A percentile compares a stretch with the other conserved stretches of the same genome.
These are phyloP conservation scores for Trachythela sp. DNA, from an alignment of 64 coral and sea anemone genomes.

Conservation along the genomic window DNA sequence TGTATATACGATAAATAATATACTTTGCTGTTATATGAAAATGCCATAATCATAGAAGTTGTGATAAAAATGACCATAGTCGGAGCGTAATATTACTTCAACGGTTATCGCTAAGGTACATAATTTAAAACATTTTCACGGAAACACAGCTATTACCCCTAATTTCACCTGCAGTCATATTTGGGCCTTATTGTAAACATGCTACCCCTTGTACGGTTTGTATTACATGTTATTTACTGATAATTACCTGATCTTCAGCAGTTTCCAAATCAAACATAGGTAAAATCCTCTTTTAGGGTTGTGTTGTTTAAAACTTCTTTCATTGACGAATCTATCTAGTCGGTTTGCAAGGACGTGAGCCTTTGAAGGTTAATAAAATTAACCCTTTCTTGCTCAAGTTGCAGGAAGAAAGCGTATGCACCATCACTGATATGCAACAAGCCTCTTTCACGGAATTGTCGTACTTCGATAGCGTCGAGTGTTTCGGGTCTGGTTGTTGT, in stretches of 20 bases:
- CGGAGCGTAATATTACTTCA: too few species aligned
- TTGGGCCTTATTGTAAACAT: too few species aligned
- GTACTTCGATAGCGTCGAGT: background rate
- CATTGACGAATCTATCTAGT: background rate
- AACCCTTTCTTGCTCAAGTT: background rate
- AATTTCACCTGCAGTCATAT: too few species aligned
- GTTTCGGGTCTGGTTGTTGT: background rate
- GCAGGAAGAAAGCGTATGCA: background rate
- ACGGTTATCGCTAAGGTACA: too few species aligned
- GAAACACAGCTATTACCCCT: too few species aligned
- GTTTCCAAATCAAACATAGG: background rate
- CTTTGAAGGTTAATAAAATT: background rate
- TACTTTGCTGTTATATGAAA: too few species aligned
- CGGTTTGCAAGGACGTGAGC: too few species aligned
- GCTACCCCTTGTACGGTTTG: too few species aligned
- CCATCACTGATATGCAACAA: background rate
- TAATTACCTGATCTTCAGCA: background rate
- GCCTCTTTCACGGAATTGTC: background rate
- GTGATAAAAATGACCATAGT: too few species aligned
- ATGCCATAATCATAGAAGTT: too few species aligned
- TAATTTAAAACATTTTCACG: too few species aligned
- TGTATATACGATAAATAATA: background rate
- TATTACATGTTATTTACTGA: background rate
- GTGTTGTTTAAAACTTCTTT: background rate
- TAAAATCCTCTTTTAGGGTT: background rate